phyloP scores from a whole-genome alignment of 2,797 vertebrate genomes.

The Clarias fuscus region DNA sequence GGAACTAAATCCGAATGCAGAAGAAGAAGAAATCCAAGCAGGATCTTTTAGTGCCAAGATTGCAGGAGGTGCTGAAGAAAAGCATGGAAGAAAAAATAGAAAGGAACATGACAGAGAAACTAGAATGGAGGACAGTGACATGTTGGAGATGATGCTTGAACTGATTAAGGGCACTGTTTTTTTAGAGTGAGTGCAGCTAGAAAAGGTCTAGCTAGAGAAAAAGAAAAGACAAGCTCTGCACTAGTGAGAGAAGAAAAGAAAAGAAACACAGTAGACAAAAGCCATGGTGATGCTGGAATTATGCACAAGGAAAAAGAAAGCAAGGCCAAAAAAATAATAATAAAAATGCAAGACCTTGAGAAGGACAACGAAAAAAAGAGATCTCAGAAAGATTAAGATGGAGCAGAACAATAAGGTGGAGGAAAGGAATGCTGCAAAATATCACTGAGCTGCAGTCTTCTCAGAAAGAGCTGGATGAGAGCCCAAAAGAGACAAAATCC shows the following conservation, averaged over 20 bases:
- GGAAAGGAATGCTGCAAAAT: background rate
- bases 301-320: background rate
- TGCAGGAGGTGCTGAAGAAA: background rate
- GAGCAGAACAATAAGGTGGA: background rate
- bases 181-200: background rate
- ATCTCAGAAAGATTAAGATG: background rate
- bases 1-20: background rate
- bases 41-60: background rate
- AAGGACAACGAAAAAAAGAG: background rate
- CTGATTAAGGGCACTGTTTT: background rate
- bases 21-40: background rate
- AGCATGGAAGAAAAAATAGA: background rate
- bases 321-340: background rate
- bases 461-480: background rate
- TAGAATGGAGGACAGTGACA: background rate
- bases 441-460: background rate
- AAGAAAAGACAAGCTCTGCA: background rate
- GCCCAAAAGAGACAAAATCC: background rate
- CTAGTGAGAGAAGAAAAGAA: background rate
- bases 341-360: background rate
- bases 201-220: background rate
- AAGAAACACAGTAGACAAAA: background rate
- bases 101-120: background rate
- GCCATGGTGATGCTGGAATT: background rate
- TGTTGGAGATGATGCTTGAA: background rate